These are phyloP conservation scores for Thamnophis sirtalis DNA, from an alignment of 2,113 vertebrate genomes.

Conservation along the genomic window DNA sequence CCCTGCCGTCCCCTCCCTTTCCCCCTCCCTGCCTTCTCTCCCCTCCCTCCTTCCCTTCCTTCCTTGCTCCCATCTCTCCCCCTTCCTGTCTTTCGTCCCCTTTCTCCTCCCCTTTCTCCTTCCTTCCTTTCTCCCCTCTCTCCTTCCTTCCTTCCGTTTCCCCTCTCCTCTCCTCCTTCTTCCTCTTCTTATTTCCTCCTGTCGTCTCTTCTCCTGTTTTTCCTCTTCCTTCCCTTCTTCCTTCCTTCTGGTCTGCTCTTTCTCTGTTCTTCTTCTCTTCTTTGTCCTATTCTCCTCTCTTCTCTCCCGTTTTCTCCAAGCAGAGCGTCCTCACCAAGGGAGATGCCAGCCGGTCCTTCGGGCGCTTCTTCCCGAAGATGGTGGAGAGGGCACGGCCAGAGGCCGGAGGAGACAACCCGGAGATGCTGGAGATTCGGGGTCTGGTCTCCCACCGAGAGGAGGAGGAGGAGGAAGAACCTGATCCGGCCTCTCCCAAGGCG, in stretches of 20 bases:
- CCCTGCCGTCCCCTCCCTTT: too few species aligned
- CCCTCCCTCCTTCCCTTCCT: too few species aligned
- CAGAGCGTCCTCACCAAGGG: constrained; percentile 69
- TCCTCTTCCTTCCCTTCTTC: too few species aligned
- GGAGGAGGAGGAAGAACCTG: background rate
- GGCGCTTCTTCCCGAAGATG: constrained; percentile 62
- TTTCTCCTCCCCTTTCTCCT: too few species aligned
- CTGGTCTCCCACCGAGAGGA: constrained; percentile 32
- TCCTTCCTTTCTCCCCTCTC: too few species aligned
- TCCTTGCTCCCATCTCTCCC: too few species aligned
- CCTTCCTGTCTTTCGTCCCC: too few species aligned
- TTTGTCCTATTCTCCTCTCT: too few species aligned
- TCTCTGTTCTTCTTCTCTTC: background rate
- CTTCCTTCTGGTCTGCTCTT: background rate
- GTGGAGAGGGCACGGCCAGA: constrained; percentile 56
- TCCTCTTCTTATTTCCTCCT: background rate
- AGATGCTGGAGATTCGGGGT: constrained; percentile 10
- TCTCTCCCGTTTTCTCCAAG: constrained; percentile 40
- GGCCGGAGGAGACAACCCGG: constrained; percentile 31
- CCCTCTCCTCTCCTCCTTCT: background rate
- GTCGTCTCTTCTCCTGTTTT: too few species aligned
- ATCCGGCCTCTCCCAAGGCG: constrained; percentile 42
- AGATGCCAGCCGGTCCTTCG: constrained; percentile 63
- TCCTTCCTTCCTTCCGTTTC: background rate
- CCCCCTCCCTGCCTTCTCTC: too few species aligned